Percentiles rank a stretch among this genome's conserved stretches.
phyloP scores from a whole-genome alignment of 2,797 vertebrate genomes.

The Botia kubotai region DNA sequence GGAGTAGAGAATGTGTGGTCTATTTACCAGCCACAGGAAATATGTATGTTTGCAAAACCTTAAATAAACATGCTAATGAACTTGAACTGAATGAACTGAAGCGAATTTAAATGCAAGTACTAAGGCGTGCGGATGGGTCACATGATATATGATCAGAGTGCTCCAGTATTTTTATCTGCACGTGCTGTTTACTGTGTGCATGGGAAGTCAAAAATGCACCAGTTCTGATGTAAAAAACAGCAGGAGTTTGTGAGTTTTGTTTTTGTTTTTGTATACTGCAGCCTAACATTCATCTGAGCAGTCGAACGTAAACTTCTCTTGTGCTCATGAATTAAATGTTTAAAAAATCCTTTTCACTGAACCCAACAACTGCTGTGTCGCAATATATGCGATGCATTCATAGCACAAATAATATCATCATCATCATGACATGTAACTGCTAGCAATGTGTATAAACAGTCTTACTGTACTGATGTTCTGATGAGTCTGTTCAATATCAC shows the following conservation, averaged over 20 bases:
- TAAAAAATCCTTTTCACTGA: background rate
- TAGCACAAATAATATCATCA: background rate
- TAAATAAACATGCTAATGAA: background rate
- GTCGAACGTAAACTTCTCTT: background rate
- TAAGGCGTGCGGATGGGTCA: background rate
- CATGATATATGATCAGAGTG: background rate
- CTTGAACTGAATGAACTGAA: background rate
- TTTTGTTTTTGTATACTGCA: background rate
- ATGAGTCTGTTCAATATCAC: conserved; percentile 30
- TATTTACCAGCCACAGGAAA: background rate
- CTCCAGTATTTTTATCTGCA: background rate
- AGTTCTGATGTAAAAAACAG: conserved; percentile 38
- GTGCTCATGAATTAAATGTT: conserved; percentile 12
- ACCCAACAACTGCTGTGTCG: conserved; percentile 1
- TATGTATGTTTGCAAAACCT: background rate
- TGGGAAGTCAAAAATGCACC: conserved; percentile 9
- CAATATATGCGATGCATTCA: background rate
- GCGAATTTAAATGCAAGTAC: background rate
- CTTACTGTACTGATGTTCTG: conserved; percentile 33
- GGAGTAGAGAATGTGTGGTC: background rate
- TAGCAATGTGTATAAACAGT: conserved; percentile 28
- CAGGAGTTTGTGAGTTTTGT: conserved; percentile 22
- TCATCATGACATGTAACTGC: conserved; percentile 7
- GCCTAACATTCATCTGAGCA: conserved; percentile 15
- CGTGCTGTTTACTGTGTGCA: background rate